A percentile compares a stretch with the other conserved stretches of the same genome.
Evolutionary conservation across 2,113 vertebrate genomes (phyloP).

Genomic region (Acanthochromis polyacanthus): DNA sequence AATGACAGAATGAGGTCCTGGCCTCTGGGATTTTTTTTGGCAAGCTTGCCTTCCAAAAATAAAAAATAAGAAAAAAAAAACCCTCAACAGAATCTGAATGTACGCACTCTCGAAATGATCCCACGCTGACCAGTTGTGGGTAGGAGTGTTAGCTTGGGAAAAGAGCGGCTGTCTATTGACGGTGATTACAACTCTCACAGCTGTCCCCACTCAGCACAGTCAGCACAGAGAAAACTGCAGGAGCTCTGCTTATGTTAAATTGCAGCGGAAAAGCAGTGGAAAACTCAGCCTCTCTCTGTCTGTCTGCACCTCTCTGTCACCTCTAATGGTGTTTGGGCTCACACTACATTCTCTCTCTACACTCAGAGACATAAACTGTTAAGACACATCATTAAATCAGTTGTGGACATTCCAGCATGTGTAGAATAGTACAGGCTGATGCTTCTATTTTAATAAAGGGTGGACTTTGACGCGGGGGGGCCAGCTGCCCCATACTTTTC

Average conservation of each 20-base stretch:
- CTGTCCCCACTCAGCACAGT: conserved; percentile 65
- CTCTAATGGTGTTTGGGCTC: conserved; percentile 25
- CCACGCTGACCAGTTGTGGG: conserved; percentile 28
- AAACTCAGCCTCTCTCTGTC: conserved; percentile 27
- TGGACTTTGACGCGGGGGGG: no score
- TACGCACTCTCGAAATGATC: neutral
- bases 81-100: neutral
- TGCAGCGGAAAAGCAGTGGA: conserved; percentile 13
- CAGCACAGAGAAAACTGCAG: conserved; percentile 35
- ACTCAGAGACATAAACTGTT: conserved; percentile 39
- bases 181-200: conserved; percentile 65
- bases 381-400: conserved; percentile 38
- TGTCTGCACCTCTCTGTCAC: conserved; percentile 42
- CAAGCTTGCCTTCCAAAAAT: conserved; percentile 1
- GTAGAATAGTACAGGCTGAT: neutral
- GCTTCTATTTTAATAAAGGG: neutral
- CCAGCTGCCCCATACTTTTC: no score
- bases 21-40: conserved; percentile 2
- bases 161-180: conserved; percentile 3
- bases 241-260: conserved; percentile 25
- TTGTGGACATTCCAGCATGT: conserved; percentile 16
- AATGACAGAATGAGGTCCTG: neutral
- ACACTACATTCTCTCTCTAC: conserved; percentile 33
- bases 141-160: conserved; percentile 23
- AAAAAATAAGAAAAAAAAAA: neutral